phyloP scores from a whole-genome alignment of 1,140 invertebrate genomes.

The Drosophila orosa region DNA sequence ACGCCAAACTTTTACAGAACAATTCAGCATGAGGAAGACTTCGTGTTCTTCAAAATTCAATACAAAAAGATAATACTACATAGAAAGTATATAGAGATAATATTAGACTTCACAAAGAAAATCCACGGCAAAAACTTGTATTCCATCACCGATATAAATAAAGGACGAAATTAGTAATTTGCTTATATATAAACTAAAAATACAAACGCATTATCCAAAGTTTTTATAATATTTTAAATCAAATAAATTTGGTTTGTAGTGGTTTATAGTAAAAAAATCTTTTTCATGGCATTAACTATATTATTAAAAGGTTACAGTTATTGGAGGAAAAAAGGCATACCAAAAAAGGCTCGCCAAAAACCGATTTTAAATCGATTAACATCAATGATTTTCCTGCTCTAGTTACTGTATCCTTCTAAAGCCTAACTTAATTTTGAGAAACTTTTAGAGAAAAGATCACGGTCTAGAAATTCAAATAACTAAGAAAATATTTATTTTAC shows the following conservation, averaged over 20 bases:
- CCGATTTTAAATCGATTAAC: not conserved
- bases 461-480: not conserved
- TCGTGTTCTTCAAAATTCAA: slow-evolving; percentile 15
- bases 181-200: not conserved
- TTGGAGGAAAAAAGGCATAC: no score
- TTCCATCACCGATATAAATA: not conserved
- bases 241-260: not conserved
- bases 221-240: no score
- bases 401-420: no score
- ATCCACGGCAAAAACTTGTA: not conserved
- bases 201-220: not conserved
- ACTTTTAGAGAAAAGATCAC: not conserved
- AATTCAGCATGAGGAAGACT: slow-evolving; percentile 22
- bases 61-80: not conserved
- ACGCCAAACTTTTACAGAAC: slow-evolving; percentile 16
- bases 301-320: not conserved
- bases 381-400: not conserved
- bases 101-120: not conserved
- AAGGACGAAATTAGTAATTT: not conserved
- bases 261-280: no score
- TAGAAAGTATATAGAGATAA: not conserved
- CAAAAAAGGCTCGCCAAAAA: no score
- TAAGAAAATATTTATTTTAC: not conserved
- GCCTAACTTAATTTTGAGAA: not conserved
- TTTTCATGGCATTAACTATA: not conserved